phyloP scores from a whole-genome alignment of 2,113 vertebrate species.

The Balaeniceps rex region DNA sequence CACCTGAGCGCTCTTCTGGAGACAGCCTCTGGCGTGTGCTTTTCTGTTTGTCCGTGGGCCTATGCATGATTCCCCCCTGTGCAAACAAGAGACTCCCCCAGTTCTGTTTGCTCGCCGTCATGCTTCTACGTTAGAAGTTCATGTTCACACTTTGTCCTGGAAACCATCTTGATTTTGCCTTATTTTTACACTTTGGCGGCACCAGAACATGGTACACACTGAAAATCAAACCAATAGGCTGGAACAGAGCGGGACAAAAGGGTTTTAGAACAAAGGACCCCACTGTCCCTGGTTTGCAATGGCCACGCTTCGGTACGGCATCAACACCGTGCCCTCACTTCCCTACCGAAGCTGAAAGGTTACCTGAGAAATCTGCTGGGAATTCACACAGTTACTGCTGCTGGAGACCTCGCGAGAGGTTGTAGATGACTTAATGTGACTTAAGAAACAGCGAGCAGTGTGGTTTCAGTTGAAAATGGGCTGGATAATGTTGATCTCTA shows the following conservation, averaged over 20 bases:
- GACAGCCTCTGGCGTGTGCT: rapidly evolving
- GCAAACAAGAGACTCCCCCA: rapidly evolving
- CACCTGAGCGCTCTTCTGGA: not conserved
- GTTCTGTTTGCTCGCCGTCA: too few species aligned
- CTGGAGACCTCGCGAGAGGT: not conserved
- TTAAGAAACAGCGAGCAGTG: not conserved
- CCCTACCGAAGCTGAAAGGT: not conserved
- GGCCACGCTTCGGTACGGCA: rapidly evolving
- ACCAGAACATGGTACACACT: too few species aligned
- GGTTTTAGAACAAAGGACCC: not conserved
- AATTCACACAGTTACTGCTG: not conserved
- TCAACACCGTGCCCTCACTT: not conserved
- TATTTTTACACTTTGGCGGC: rapidly evolving
- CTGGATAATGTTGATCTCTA: not conserved
- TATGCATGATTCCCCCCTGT: rapidly evolving
- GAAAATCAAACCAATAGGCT: not conserved
- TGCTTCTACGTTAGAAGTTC: too few species aligned
- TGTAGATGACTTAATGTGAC: not conserved
- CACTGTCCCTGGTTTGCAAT: rapidly evolving
- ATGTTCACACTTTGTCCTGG: rapidly evolving
- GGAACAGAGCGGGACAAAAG: not conserved
- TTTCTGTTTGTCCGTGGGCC: too few species aligned
- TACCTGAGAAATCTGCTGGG: not conserved
- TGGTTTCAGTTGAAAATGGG: rapidly evolving
- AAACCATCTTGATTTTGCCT: not conserved